Evolutionary conservation across 2,797 vertebrate species (phyloP), one percentile per base, ranked within the genome.

Genomic region (Syncerus caffer): DNA sequence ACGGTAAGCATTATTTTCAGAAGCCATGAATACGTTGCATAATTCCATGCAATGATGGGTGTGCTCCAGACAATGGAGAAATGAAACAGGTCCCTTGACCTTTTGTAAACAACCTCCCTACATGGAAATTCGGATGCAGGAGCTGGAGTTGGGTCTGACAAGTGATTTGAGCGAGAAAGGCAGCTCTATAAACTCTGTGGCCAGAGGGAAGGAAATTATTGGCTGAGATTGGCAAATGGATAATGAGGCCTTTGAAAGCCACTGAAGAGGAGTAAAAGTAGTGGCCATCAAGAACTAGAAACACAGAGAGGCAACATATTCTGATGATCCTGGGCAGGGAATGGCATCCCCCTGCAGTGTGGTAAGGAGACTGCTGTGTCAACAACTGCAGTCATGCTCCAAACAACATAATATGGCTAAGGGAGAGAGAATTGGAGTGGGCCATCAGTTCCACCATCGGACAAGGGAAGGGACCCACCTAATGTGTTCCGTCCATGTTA

Each of bases 1-100:
- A 76, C 80, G 79, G 84, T 97, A 92, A 97, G 80, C 74, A 92
- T 89, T 96, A 38, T 90, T 98, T 98, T 97, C 92, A 55, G 8
- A 93, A 92, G 76, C 53, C 80, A 80, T 87, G 97, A 94, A 86
- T 85, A 95, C n/a, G 9, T 93, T 96, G 50, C 89, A 78, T 84
- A 58, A 82, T 97, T 97, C 84, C 87, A 80, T 86, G 91, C 89
- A 38, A 95, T 58, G 76, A 95, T 57, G 83, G 27, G 84, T 51
- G 27, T 74, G 91, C 58, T 82, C 67, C 84, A 97, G 62, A 94
- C 95, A 95, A 95, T 1, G 23, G 27, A 97, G 74, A 42, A 94
- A 64, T 34, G 51, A 58, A 34, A 34, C 19, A 27, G 23, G 31
- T 3, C 29, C 29, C 10, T 64, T 74, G 87, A 51, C 27, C 60